phyloP scores from a whole-genome alignment of 2,888 invertebrate species.

The Acanthococcus lagerstroemiae region DNA sequence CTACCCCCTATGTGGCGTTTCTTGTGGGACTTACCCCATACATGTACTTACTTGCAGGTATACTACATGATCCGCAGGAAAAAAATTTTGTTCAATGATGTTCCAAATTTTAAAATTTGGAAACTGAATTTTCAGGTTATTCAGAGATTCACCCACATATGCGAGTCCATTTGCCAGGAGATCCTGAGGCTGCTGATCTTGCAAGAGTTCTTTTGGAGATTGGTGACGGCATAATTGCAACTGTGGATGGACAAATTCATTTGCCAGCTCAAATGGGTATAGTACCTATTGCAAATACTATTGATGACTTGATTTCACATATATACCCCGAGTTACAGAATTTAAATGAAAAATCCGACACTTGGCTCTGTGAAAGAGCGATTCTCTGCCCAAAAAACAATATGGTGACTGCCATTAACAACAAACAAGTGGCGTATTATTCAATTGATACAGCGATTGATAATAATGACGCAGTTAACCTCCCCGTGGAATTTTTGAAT shows the following conservation, averaged over 20 bases:
- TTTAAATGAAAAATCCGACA: not conserved
- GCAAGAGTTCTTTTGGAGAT: not conserved
- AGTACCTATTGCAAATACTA: not conserved
- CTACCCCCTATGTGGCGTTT: no score
- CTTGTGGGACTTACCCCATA: no score
- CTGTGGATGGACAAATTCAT: not conserved
- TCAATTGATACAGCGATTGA: not conserved
- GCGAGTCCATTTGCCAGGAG: not conserved
- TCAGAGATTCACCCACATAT: no score
- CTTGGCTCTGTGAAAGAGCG: not conserved
- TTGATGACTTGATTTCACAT: not conserved
- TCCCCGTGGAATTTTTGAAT: not conserved
- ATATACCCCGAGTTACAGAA: not conserved
- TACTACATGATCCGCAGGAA: no score
- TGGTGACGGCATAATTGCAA: not conserved
- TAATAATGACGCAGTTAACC: not conserved
- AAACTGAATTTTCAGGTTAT: no score
- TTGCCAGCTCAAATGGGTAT: not conserved
- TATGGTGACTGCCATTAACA: not conserved
- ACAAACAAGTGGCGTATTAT: not conserved
- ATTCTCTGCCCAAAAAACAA: not conserved
- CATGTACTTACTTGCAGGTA: no score
- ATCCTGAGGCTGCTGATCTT: not conserved
- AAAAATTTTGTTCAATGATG: no score
- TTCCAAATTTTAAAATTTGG: no score